Base-by-base conservation (phyloP, 2,888 invertebrate genomes). In the Acleris cristana region DNA sequence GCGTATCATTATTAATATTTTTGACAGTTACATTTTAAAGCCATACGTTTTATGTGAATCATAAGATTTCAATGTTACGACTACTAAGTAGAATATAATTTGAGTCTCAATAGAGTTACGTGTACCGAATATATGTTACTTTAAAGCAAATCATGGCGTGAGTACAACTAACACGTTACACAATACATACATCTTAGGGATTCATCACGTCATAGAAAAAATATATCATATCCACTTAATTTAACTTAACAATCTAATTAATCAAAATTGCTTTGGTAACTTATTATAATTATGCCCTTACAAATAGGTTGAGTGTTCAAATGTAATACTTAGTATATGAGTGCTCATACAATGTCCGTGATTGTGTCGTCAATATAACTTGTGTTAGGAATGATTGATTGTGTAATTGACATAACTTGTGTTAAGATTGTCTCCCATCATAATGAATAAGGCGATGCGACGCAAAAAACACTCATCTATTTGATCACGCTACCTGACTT, bases 221-320 rank as follows among this genome's bases (percentile, higher is more conserved):
- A 88, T 86, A 89, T 85, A 82, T 80, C 69, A 79, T 79, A 77
- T 75, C 79, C 72, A 78, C 79, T 73, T 74, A 71, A 71, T 75
- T 79, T 82, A 82, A 71, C 49, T 34, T 65, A 73, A 77, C 70
- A 69, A 69, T 80, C 75, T 70, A 82, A 21, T 84, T 85, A 87
- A 76, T 78, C 75, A 74, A 85, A 84, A 89, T 89, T 88, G 90
- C 92, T 92, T 92, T 92, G 92, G 92, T 92, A 92, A 92, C 92
- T 91, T 88, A 90, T 82, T 83, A 80, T 73, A 80, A 77, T 79
- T 79, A 81, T 52, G 56, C 61, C 52, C 83, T 84, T 85, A 86
- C 61, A 71, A 40, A 70, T 82, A 82, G 72, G 69, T 62, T 71
- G 70, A 75, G 76, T 80, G 77, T 74, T 82, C 77, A 64, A 70